Conservation (phyloP, 2,113 vertebrate species). For the Prinia subflava region DNA sequence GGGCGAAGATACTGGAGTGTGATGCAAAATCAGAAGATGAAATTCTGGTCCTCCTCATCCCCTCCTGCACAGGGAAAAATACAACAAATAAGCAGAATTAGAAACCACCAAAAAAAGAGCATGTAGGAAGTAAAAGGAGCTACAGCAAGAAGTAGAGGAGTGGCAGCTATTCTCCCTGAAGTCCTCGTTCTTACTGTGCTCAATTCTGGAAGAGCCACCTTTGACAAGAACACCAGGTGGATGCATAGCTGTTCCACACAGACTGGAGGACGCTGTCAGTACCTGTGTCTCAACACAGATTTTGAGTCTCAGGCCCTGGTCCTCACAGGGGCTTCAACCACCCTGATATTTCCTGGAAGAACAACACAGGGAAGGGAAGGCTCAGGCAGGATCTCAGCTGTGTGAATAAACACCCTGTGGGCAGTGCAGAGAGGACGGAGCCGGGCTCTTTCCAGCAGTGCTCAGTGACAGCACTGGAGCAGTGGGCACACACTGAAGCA, state of each 20-base stretch:
- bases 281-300: neutral
- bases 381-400: neutral
- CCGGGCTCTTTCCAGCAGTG: neutral
- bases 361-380: neutral
- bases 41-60: neutral
- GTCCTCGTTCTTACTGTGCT: neutral
- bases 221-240: neutral
- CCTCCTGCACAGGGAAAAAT: neutral
- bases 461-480: neutral
- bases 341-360: neutral
- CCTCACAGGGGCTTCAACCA: neutral
- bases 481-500: neutral
- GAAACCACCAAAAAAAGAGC: neutral
- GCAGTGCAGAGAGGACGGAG: neutral
- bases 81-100: neutral
- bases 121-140: neutral
- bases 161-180: neutral
- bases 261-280: neutral
- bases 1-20: neutral
- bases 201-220: neutral
- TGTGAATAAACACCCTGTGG: neutral
- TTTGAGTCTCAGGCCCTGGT: neutral
- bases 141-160: neutral
- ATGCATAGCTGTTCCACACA: fast-evolving
- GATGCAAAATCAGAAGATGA: neutral